phyloP scores from a whole-genome alignment of 2,797 vertebrate species.

The Pangasius larnaudii region DNA sequence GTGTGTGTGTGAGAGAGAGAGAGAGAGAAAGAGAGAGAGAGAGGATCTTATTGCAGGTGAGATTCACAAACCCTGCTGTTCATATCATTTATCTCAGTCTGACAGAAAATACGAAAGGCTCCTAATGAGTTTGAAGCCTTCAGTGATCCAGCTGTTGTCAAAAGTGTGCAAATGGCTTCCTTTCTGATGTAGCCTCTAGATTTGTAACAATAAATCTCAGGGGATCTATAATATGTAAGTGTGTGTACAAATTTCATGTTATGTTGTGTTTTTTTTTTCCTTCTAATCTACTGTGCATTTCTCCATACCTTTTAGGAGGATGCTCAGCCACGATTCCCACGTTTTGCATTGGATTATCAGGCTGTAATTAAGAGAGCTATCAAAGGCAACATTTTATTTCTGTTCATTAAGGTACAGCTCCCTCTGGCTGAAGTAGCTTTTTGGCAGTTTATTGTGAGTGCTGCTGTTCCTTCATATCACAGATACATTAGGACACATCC shows the following conservation, averaged over 20 bases:
- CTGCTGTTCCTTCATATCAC: not conserved
- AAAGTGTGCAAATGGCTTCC: slow-evolving; percentile 43
- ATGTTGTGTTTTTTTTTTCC: not conserved
- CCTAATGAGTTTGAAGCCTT: slow-evolving; percentile 47
- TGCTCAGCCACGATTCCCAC: not conserved
- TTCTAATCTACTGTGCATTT: not conserved
- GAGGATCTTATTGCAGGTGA: not conserved
- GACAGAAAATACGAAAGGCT: slow-evolving; percentile 36
- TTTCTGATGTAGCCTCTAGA: slow-evolving; percentile 21
- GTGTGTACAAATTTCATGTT: not conserved
- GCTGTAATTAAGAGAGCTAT: not conserved
- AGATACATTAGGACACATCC: not conserved
- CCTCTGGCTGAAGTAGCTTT: not conserved
- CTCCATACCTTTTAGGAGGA: not conserved
- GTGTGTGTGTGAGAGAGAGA: not conserved
- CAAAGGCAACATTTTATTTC: not conserved
- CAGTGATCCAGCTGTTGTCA: slow-evolving; percentile 41
- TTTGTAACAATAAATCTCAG: slow-evolving; percentile 7
- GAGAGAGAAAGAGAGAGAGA: slow-evolving; percentile 27
- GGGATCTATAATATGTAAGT: not conserved
- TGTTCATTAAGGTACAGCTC: not conserved
- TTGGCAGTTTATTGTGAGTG: not conserved
- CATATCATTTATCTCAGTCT: slow-evolving; percentile 44
- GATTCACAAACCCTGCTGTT: slow-evolving; percentile 22
- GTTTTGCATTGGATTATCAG: not conserved